A percentile compares a stretch with the other conserved stretches of the same genome.
Evolutionary conservation across 2,888 invertebrate genomes (phyloP).

Genomic region (Drosophila bunnanda): DNA sequence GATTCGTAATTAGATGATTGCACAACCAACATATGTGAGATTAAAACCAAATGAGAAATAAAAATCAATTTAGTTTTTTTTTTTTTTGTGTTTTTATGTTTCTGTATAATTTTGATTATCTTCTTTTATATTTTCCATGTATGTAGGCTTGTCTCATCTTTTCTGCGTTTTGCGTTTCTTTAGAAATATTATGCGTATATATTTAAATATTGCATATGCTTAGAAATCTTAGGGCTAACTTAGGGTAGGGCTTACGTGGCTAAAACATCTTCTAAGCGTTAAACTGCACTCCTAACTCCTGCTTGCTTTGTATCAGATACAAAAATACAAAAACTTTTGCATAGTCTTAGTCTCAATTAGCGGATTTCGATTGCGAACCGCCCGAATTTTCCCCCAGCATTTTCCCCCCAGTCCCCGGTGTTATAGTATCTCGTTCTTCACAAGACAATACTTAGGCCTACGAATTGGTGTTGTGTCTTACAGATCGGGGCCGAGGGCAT

Average conservation of each 20-base stretch:
- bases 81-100: conserved; percentile 37
- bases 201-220: conserved; percentile 73
- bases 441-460: conserved; percentile 44
- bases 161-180: conserved; percentile 41
- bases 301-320: conserved; percentile 70
- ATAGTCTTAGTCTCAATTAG: conserved; percentile 63
- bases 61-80: conserved; percentile 63
- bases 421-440: conserved; percentile 11
- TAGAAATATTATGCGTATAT: conserved; percentile 47
- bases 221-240: conserved; percentile 61
- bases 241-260: conserved; percentile 34
- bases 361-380: conserved; percentile 18
- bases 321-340: conserved; percentile 77
- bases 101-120: conserved; percentile 78
- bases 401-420: conserved; percentile 1
- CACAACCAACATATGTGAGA: conserved; percentile 58
- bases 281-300: conserved; percentile 46
- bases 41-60: conserved; percentile 51
- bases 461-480: conserved; percentile 51
- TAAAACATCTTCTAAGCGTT: background rate
- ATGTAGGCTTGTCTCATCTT: conserved; percentile 63
- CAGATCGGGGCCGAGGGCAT: conserved; percentile 30
- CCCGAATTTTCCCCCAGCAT: conserved; percentile 15
- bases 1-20: conserved; percentile 32
- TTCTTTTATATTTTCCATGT: conserved; percentile 80